Evolutionary conservation across 2,113 vertebrate species (phyloP).

Genomic region (Paradisaea rubra): DNA sequence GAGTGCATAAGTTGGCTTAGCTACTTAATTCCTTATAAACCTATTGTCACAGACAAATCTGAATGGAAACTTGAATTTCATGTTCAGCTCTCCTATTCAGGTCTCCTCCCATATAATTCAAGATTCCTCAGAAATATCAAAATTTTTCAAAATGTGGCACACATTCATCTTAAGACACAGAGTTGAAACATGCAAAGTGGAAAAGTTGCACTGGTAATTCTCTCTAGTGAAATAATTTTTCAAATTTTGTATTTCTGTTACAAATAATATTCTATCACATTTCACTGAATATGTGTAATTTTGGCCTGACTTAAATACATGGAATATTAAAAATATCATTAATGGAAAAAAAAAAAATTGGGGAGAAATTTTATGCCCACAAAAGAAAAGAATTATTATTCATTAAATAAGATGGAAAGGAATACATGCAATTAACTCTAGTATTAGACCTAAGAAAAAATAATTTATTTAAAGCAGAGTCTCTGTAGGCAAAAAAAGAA

Average conservation of each 20-base stretch:
- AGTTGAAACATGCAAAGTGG: not conserved
- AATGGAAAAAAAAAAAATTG: not conserved
- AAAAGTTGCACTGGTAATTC: not conserved
- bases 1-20: not conserved
- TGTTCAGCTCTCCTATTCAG: not conserved
- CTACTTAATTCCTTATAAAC: not conserved
- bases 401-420: not conserved
- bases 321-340: not conserved
- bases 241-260: not conserved
- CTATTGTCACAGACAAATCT: not conserved
- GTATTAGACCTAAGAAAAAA: not conserved
- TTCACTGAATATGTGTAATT: not conserved
- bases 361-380: rapidly evolving
- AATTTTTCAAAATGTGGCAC: not conserved
- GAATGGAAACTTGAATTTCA: not conserved
- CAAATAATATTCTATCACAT: not conserved
- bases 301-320: not conserved
- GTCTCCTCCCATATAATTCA: not conserved
- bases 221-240: not conserved
- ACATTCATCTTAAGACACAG: not conserved
- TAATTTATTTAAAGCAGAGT: not conserved
- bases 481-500: not conserved
- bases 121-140: not conserved
- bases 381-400: not conserved
- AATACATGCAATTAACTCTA: not conserved